Base-by-base conservation (phyloP, 2,888 invertebrate genomes). In the Cynaeus angustus region DNA sequence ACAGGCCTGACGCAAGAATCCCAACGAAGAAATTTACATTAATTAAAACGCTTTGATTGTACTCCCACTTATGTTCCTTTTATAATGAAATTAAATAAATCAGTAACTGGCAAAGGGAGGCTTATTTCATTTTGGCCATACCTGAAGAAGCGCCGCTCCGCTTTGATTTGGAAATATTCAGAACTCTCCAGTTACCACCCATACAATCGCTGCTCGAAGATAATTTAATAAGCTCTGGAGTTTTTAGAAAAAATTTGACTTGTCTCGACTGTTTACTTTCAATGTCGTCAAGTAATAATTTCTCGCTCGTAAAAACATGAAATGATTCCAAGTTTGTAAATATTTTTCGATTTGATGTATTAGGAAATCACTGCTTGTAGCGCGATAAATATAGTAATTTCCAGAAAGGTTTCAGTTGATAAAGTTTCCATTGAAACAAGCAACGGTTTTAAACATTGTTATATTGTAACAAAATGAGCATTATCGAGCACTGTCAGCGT, bases 41-140 rank as follows among this genome's bases (percentile, higher is more conserved):
- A 50, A 50, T 28, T 28, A 26, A 28, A 28, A 28, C 6, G 48
- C 48, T 41, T n/a, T 21, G 43, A 41, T 56, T 21, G 41, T 56
- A 21, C 26, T 37, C n/a, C 21, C 48, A n/a, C 12, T 16, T 16
- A 43, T 43, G 13, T 50, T 10, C 30, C 30, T 2, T 38, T 55
- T 16, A 38, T 38, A 55, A 21, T 38, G 7, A 38, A 41, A 56
- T 56, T 56, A 43, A 38, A 55, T 38, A 55, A 55, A 56, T 56
- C 56, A 37, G 16, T 26, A 16, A 2, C 14, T 16, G 53, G 16
- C 37, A 37, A 14, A 53, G 53, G 53, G 10, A 55, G 8, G 30
- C 7, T 52, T 38, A 55, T 38, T 55, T 38, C 37, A 55, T 55
- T 55, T 55, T 38, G 53, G 33, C 37, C 37, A 16, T 16, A 55